These are phyloP conservation scores for Etheostoma spectabile DNA, from an alignment of 2,113 vertebrate genomes.

Conservation along the genomic window DNA sequence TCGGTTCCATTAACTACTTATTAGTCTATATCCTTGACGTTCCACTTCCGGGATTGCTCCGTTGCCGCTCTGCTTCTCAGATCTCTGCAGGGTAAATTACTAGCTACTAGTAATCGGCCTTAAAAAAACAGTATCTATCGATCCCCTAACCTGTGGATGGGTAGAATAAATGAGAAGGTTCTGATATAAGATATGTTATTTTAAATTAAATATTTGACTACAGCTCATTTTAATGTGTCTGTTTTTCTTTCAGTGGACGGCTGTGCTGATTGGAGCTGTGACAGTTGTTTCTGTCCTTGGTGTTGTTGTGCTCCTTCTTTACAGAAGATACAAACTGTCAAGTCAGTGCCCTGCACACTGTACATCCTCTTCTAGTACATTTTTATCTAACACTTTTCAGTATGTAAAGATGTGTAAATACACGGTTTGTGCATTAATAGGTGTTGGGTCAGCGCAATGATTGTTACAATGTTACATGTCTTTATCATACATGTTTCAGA, in stretches of 20 bases:
- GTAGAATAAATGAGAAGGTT: background rate
- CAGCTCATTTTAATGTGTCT: background rate
- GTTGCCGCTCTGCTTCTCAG: too few species aligned
- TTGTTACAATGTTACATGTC: background rate
- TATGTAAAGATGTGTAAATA: background rate
- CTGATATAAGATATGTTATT: background rate
- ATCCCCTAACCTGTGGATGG: background rate
- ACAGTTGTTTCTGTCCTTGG: constrained; percentile 78
- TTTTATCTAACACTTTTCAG: background rate
- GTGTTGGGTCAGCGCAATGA: background rate
- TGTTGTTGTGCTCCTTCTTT: constrained; percentile 83
- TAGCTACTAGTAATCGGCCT: too few species aligned
- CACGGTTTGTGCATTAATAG: background rate
- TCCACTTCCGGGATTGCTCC: too few species aligned
- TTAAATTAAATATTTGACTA: background rate
- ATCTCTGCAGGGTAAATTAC: too few species aligned
- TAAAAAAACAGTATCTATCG: too few species aligned
- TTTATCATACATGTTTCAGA: background rate
- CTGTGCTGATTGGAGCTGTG: constrained; percentile 85
- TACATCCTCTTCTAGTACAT: background rate
- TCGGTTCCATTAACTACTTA: too few species aligned
- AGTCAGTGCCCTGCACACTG: constrained; percentile 81
- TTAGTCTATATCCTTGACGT: too few species aligned
- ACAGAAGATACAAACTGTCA: constrained; percentile 82
- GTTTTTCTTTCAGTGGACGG: constrained; percentile 83